These are phyloP conservation scores for Onychomys torridus DNA, from an alignment of 2,797 vertebrate species.

Conservation along the genomic window DNA sequence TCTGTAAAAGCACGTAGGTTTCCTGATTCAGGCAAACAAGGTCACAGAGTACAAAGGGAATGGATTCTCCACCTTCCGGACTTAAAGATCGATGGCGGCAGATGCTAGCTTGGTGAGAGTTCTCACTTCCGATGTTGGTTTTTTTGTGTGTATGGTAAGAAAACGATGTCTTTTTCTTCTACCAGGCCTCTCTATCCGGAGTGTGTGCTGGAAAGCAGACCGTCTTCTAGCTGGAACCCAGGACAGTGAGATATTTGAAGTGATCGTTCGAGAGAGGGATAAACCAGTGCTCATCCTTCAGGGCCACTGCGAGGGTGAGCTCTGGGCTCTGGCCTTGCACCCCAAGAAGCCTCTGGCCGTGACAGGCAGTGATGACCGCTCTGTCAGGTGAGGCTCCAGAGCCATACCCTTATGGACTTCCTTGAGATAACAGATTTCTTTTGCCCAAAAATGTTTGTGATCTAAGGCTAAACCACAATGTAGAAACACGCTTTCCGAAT, in stretches of 20 bases:
- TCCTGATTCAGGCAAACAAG: not conserved
- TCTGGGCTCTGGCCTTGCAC: constrained; percentile 96
- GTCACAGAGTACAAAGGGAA: rapidly evolving
- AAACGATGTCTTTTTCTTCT: not conserved
- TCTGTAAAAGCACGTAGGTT: constrained; percentile 13
- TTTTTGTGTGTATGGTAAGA: not conserved
- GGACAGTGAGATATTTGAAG: constrained; percentile 99
- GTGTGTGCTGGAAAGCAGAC: constrained; percentile 97
- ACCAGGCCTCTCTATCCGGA: constrained; percentile 96
- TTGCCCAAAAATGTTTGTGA: not conserved
- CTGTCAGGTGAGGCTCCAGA: constrained; percentile 90
- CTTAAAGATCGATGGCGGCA: not conserved
- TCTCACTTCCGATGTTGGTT: not conserved
- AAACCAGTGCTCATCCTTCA: constrained; percentile 97
- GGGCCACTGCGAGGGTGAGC: constrained; percentile 97
- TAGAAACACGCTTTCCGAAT: not conserved
- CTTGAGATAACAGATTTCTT: not conserved
- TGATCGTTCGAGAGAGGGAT: constrained; percentile 96
- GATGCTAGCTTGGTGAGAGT: not conserved
- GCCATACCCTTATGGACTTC: not conserved
- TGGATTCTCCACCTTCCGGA: not conserved
- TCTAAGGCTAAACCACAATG: not conserved
- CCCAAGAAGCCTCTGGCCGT: constrained; percentile 96
- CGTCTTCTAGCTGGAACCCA: constrained; percentile 96
- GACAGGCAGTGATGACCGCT: constrained; percentile 96